A percentile compares a stretch with the other conserved stretches of the same genome.
phyloP scores from a whole-genome alignment of 2,113 vertebrate species.

The Carollia perspicillata region DNA sequence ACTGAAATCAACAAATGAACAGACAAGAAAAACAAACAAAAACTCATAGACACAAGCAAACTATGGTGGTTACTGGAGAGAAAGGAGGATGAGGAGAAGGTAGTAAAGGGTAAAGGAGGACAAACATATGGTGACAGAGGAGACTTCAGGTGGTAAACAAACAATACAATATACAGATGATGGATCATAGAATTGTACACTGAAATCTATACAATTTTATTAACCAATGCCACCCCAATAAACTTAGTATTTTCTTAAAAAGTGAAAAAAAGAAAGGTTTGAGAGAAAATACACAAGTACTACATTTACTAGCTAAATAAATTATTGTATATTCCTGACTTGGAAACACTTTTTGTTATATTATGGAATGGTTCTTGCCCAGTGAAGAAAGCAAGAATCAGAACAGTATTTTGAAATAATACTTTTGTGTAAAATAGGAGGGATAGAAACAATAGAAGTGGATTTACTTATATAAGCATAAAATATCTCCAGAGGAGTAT shows the following conservation, averaged over 20 bases:
- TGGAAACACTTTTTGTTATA: neutral
- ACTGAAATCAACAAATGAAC: neutral
- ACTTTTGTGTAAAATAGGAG: neutral
- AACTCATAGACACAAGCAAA: neutral
- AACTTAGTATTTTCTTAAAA: neutral
- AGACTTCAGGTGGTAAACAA: neutral
- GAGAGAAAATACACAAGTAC: neutral
- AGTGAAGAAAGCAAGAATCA: neutral
- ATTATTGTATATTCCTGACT: neutral
- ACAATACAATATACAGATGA: neutral
- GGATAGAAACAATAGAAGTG: neutral
- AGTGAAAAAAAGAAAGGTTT: neutral
- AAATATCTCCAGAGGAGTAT: neutral
- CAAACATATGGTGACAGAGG: neutral
- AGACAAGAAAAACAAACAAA: neutral
- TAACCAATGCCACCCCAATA: neutral
- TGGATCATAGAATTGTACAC: neutral
- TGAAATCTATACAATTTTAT: neutral
- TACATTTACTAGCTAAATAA: neutral
- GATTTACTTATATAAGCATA: neutral
- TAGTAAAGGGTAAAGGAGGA: neutral
- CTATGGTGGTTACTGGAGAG: neutral
- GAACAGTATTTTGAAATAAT: neutral
- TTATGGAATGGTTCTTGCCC: neutral
- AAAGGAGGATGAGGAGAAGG: neutral